Evolutionary conservation across 2,113 vertebrate genomes (phyloP), one percentile per base, ranked within the genome.

Genomic region (Nesoenas mayeri): DNA sequence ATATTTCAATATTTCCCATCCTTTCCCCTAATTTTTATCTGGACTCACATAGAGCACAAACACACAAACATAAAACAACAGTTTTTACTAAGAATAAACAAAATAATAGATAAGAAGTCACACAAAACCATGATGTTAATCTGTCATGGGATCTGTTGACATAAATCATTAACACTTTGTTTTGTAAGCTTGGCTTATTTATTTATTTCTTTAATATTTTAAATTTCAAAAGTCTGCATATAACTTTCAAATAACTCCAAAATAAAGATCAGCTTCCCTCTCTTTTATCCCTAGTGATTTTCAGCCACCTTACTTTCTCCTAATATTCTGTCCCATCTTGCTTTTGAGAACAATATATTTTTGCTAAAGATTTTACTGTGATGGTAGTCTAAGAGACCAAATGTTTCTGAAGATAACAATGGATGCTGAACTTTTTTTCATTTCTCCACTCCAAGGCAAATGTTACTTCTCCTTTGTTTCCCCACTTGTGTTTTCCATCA

Each of bases 61-160:
- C 19, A 58, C 2, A 64, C 8, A 65, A 85, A 56, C 48, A 53
- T 6, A 51, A 10, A 77, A 15, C 15, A 60, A 21, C 42, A 70
- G 54, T 65, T 93, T 95, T 79, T 85, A 82, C 53, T 72, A 88
- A 88, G 96, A 96, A 96, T 69, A 96, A 97, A 97, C 75, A 91
- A 96, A 96, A 84, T 96, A 96, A 95, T 67, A 88, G 8, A 95
- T 90, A 90, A 93, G 64, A 56, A 93, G 24, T 67, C 60, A 88
- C 36, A 61, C 0, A 74, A 84, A 80, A 61, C 32, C 83, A 50
- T 85, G 80, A 81, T 92, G 79, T 44, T 88, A 85, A 11, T 48
- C 73, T 93, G 70, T 51, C 78, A 38, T n/a, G 54, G n/a, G 28
- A 82, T 79, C 56, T 88, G 57, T 64, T 95, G 93, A 85, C 82